Conservation (phyloP, 2,797 vertebrate species). For the Acestrorhynchus altus region DNA sequence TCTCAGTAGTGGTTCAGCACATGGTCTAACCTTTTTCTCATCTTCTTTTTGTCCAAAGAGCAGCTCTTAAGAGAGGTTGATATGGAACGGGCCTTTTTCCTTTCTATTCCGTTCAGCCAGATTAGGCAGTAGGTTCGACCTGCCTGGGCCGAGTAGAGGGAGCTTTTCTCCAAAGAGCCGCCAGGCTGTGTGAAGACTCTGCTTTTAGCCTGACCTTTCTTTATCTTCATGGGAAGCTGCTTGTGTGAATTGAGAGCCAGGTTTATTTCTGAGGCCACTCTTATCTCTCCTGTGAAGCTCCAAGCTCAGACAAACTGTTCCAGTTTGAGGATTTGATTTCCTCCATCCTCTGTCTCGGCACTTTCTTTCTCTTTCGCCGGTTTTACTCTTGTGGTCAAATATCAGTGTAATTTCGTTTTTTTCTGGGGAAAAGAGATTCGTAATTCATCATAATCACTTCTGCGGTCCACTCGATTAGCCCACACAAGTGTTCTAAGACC, state of each 20-base stretch:
- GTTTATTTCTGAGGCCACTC: constrained; percentile 50
- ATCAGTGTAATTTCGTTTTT: constrained; percentile 12
- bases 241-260: constrained; percentile 44
- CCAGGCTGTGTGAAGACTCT: constrained; percentile 45
- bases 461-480: background rate
- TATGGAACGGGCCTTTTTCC: constrained; percentile 47
- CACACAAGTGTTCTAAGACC: background rate
- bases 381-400: constrained; percentile 10
- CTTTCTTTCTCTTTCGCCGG: background rate
- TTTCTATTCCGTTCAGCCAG: constrained; percentile 44
- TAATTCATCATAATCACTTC: constrained; percentile 20
- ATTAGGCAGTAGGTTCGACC: constrained; percentile 55
- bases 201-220: constrained; percentile 52
- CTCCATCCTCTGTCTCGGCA: constrained; percentile 20
- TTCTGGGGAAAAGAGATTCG: background rate
- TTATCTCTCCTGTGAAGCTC: constrained; percentile 54
- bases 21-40: constrained; percentile 46
- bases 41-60: constrained; percentile 47
- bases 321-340: constrained; percentile 50
- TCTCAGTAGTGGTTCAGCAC: constrained; percentile 34
- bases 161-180: constrained; percentile 60
- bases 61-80: constrained; percentile 47
- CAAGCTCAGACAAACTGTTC: constrained; percentile 45
- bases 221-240: constrained; percentile 55
- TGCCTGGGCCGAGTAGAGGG: constrained; percentile 38